A percentile compares a stretch with the other conserved stretches of the same genome.
phyloP scores from a whole-genome alignment of 2,113 vertebrate species.

The Callocephalon fimbriatum region DNA sequence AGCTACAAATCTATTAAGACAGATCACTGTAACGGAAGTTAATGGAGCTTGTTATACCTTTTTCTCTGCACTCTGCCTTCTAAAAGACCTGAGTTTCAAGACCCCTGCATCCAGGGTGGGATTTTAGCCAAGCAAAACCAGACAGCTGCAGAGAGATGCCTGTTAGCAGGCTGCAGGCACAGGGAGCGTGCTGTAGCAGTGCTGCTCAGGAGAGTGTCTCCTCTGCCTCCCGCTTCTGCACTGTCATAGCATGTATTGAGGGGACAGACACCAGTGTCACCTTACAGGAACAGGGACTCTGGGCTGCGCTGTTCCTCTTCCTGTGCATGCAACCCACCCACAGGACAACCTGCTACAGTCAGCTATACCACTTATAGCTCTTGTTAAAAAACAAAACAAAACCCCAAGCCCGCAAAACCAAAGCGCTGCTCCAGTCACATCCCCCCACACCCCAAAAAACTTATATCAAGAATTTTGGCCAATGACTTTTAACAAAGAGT shows the following conservation, averaged over 20 bases:
- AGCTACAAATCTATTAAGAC: not conserved
- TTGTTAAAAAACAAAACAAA: not conserved
- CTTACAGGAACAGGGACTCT: not conserved
- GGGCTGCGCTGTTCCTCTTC: not conserved
- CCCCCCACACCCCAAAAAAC: not conserved
- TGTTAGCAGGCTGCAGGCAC: not conserved
- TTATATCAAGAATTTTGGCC: not conserved
- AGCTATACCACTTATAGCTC: not conserved
- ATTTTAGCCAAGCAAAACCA: not conserved
- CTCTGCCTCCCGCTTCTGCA: too few species aligned
- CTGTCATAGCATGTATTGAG: not conserved
- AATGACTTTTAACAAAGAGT: too few species aligned
- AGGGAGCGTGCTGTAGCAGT: fast-evolving
- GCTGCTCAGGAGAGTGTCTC: not conserved
- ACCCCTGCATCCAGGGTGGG: not conserved
- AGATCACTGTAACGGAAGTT: not conserved
- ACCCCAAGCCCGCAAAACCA: not conserved
- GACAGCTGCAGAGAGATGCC: not conserved
- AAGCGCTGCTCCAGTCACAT: not conserved
- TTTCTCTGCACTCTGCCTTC: not conserved
- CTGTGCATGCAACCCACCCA: not conserved
- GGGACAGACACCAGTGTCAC: not conserved
- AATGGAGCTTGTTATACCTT: not conserved
- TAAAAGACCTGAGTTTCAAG: not conserved
- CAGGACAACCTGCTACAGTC: too few species aligned